Evolutionary conservation across 2,797 vertebrate genomes (phyloP), one percentile per base, ranked within the genome.

Genomic region (Sebastiscus albofasciatus): DNA sequence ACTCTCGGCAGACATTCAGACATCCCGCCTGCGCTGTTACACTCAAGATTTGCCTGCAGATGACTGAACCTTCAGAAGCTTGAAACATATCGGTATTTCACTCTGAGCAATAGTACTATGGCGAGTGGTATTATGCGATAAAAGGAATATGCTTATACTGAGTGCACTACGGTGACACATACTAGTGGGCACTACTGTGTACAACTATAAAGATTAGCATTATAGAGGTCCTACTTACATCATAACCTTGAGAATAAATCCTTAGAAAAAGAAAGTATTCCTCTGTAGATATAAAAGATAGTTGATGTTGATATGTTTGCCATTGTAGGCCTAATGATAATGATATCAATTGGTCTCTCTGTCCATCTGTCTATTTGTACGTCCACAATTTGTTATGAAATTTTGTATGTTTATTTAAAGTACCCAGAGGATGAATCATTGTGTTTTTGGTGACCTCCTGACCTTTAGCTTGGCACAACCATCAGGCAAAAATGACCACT

Each of bases 1-100:
- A 64, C 61, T 36, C 59, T 46, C 12, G 1, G 1, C 39, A 77
- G 56, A 79, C 64, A 36, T 54, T 52, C 66, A 75, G 81, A 82
- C 60, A 52, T 62, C 26, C 67, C 34, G 54, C 49, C 46, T 72
- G 33, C 7, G 49, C 36, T 36, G 46, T 20, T 33, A 62, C 12
- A 54, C 29, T 36, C 7, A 14, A 36, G 26, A 69, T 26, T 7
- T n/a, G 22, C 33, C 13, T 46, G 36, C n/a, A 42, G 20, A 59
- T 10, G 82, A 49, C 12, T 56, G 54, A 82, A 59, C 56, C 49
- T 20, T 58, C 22, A 64, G 61, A 56, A 67, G 49, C 31, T 68
- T 75, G 18, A 75, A 52, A 67, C 39, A 12, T n/a, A 24, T 49
- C 49, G 18, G 8, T 31, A 56, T 31, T 34, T 55, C 54, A 70